phyloP scores from a whole-genome alignment of 2,113 vertebrate species.

The Recurvirostra avosetta region DNA sequence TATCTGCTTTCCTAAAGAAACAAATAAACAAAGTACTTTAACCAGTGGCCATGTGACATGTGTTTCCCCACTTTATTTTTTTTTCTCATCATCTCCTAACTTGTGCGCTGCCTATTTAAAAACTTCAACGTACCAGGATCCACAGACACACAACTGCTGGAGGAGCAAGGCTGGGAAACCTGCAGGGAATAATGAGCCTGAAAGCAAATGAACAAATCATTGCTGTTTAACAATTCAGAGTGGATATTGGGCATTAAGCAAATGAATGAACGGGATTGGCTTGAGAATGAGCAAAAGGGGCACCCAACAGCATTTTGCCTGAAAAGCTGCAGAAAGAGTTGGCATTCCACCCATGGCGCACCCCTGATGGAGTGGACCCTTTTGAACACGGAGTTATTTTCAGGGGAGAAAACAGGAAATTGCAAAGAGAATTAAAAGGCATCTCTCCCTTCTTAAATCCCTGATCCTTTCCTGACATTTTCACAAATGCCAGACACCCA shows the following conservation, averaged over 20 bases:
- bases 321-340: neutral
- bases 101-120: neutral
- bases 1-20: neutral
- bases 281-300: neutral
- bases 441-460: neutral
- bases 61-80: neutral
- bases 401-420: neutral
- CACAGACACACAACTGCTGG: neutral
- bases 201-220: neutral
- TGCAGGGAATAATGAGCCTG: neutral
- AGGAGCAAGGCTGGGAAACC: neutral
- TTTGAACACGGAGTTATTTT: neutral
- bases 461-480: neutral
- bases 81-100: neutral
- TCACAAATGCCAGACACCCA: neutral
- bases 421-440: neutral
- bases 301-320: neutral
- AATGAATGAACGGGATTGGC: neutral
- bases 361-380: neutral
- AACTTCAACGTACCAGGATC: neutral
- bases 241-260: neutral
- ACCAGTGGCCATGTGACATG: neutral
- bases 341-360: neutral
- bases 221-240: neutral
- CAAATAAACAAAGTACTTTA: neutral